Conservation (phyloP, 1,140 invertebrate genomes). For the Drosophila gunungcola region DNA sequence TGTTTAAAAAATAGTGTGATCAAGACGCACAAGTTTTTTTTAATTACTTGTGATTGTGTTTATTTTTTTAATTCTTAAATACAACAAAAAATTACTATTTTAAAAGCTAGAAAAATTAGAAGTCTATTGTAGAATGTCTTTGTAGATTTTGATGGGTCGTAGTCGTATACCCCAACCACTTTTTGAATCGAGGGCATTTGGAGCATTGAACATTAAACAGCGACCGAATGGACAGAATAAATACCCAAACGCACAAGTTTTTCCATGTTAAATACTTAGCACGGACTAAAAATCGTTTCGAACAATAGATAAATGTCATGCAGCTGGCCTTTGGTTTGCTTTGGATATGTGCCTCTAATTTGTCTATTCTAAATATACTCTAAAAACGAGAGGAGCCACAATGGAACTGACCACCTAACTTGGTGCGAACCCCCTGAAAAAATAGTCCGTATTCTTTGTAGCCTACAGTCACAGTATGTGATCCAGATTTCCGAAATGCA, state of each 20-base stretch:
- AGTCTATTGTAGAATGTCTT: too few species aligned
- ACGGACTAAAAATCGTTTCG: conserved; percentile 46
- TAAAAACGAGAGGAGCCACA: conserved; percentile 12
- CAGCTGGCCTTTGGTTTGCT: conserved; percentile 54
- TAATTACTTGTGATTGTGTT: too few species aligned
- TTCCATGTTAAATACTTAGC: conserved; percentile 61
- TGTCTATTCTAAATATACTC: conserved; percentile 69
- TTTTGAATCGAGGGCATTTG: conserved; percentile 2
- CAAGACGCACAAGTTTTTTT: too few species aligned
- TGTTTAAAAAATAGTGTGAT: too few species aligned
- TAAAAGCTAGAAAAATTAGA: too few species aligned
- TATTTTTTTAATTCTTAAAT: too few species aligned
- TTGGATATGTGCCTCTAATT: conserved; percentile 60
- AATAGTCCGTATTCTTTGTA: conserved; percentile 1
- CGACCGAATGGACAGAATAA: conserved; percentile 25
- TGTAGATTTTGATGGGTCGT: too few species aligned
- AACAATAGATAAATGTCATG: conserved; percentile 73
- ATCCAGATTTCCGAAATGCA: conserved; percentile 24
- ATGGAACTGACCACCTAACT: conserved; percentile 52
- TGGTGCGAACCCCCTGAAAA: conserved; percentile 13
- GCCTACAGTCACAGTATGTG: background rate
- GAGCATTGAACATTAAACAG: conserved; percentile 25
- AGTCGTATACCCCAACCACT: background rate
- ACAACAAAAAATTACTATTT: too few species aligned
- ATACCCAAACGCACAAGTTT: conserved; percentile 15